These are phyloP conservation scores for Anoplolepis gracilipes DNA, from an alignment of 1,140 invertebrate species.

Conservation along the genomic window DNA sequence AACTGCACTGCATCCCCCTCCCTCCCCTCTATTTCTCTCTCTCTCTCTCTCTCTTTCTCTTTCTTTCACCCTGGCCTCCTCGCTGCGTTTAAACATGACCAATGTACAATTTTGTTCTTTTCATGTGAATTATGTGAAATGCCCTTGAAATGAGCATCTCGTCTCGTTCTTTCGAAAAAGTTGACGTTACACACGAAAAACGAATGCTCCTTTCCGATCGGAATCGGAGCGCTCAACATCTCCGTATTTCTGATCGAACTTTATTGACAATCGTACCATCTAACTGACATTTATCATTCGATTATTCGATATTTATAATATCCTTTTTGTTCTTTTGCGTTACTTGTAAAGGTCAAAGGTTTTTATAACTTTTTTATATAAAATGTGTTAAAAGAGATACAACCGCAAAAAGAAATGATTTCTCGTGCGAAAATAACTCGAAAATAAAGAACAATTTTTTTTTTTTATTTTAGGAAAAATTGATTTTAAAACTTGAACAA, in stretches of 20 bases:
- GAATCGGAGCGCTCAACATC: background rate
- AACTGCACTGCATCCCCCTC: slow-evolving; percentile 31
- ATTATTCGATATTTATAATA: background rate
- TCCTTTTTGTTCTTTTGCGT: too few species aligned
- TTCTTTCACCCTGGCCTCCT: background rate
- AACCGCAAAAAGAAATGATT: too few species aligned
- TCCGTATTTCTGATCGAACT: background rate
- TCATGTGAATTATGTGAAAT: slow-evolving; percentile 63
- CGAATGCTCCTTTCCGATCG: background rate
- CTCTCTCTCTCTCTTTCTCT: background rate
- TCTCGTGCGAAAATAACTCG: too few species aligned
- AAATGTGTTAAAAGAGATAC: too few species aligned
- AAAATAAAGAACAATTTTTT: too few species aligned
- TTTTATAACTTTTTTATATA: too few species aligned
- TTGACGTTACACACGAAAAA: slow-evolving; percentile 38
- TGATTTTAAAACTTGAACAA: too few species aligned
- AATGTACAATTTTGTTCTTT: slow-evolving; percentile 39
- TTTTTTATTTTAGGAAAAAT: too few species aligned
- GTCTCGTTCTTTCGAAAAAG: slow-evolving; percentile 56
- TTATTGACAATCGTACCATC: background rate
- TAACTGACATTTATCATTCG: background rate
- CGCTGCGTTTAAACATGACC: background rate
- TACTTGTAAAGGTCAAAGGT: too few species aligned
- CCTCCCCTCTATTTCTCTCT: slow-evolving; percentile 5
- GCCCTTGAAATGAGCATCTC: slow-evolving; percentile 79